These are phyloP conservation scores for Philotrypesis tridentata DNA, from an alignment of 1,140 invertebrate species.

Conservation along the genomic window DNA sequence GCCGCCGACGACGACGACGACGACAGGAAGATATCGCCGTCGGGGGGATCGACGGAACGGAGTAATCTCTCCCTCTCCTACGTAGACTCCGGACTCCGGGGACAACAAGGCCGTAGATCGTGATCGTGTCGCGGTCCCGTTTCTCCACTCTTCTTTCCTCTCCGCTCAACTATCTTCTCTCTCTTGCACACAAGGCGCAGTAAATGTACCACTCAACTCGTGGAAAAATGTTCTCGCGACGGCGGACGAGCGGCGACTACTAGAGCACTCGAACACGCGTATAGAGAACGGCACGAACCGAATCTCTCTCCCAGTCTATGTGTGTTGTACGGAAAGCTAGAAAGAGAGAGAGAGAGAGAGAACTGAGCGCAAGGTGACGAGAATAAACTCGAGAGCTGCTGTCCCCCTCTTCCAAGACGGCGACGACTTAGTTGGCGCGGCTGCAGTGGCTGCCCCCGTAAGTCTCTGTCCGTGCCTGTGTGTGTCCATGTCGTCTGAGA, in stretches of 20 bases:
- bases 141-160: neutral
- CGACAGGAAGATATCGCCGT: neutral
- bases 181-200: neutral
- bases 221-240: neutral
- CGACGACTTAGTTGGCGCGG: neutral
- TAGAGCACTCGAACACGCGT: neutral
- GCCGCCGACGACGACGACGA: no score
- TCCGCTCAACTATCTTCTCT: neutral
- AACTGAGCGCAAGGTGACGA: conserved; percentile 60
- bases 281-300: neutral
- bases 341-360: neutral
- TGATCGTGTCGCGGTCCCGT: conserved; percentile 11
- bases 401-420: conserved; percentile 50
- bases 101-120: neutral
- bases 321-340: neutral
- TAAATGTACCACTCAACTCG: neutral
- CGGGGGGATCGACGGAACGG: neutral
- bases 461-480: no score
- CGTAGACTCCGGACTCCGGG: no score
- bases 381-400: conserved; percentile 67
- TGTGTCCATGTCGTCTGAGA: no score
- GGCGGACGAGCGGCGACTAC: neutral
- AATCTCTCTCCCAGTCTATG: neutral
- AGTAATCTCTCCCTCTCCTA: neutral
- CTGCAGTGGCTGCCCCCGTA: neutral